Conservation (phyloP, 2,888 invertebrate species). For the Synergus laeviventris region DNA sequence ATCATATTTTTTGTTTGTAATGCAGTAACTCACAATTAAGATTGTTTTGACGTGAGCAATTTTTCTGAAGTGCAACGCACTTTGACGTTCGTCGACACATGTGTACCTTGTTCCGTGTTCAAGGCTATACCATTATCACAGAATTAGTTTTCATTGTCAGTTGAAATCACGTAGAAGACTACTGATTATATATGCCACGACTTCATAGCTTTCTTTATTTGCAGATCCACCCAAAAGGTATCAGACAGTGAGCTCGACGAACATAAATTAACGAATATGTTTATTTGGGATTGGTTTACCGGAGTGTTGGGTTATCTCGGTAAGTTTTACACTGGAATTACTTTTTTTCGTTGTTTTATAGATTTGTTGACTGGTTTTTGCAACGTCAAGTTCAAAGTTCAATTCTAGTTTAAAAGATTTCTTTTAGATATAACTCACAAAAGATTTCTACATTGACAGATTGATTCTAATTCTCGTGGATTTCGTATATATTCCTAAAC, state of each 20-base stretch:
- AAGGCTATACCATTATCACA: conserved; percentile 43
- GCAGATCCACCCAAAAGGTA: conserved; percentile 72
- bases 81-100: conserved; percentile 46
- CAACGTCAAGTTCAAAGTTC: not conserved
- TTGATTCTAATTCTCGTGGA: not conserved
- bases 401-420: not conserved
- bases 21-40: not conserved
- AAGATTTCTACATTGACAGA: not conserved
- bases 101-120: conserved; percentile 43
- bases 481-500: not conserved
- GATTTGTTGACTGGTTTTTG: not conserved
- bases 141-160: conserved; percentile 38
- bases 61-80: conserved; percentile 36
- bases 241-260: conserved; percentile 52
- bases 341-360: not conserved
- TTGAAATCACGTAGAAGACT: conserved; percentile 26
- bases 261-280: conserved; percentile 80
- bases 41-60: not conserved
- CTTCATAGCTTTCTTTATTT: conserved; percentile 61
- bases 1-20: not conserved
- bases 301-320: conserved; percentile 95
- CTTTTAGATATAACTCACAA: not conserved
- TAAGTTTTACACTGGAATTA: conserved; percentile 77
- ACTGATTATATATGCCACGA: conserved; percentile 33
- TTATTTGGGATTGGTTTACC: conserved; percentile 97